Evolutionary conservation across 2,797 vertebrate genomes (phyloP).

Genomic region (Apogon talboti): DNA sequence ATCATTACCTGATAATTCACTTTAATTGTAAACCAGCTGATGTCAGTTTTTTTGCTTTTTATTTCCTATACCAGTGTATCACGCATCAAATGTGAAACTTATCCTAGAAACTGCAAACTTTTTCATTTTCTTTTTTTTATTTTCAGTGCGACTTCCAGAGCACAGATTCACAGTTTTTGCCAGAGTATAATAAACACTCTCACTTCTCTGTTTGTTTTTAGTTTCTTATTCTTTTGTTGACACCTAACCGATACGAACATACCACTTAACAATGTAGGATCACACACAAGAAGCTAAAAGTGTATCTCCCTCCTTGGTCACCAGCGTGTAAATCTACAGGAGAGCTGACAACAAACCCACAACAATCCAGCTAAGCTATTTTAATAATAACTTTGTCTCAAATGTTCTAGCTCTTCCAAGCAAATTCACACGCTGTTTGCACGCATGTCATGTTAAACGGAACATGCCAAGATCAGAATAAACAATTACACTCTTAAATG

Average conservation of each 20-base stretch:
- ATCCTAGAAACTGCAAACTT: neutral
- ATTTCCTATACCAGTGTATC: neutral
- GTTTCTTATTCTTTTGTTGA: conserved; percentile 4
- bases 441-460: conserved; percentile 6
- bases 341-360: conserved; percentile 10
- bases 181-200: neutral
- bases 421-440: conserved; percentile 29
- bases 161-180: neutral
- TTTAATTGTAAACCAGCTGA: no score
- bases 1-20: no score
- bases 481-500: neutral
- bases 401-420: neutral
- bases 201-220: conserved; percentile 7
- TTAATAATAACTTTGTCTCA: conserved; percentile 40
- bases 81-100: neutral
- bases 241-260: conserved; percentile 24
- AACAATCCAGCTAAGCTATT: conserved; percentile 45
- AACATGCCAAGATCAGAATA: conserved; percentile 17
- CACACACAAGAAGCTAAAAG: conserved; percentile 10
- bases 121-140: neutral
- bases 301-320: neutral
- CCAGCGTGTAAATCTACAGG: conserved; percentile 1
- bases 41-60: no score
- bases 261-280: conserved; percentile 25
- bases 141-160: neutral